Percentiles rank a stretch among this genome's conserved stretches.
Conservation (phyloP, 1,140 invertebrate genomes). For the Panagrolaimus sp. region DNA sequence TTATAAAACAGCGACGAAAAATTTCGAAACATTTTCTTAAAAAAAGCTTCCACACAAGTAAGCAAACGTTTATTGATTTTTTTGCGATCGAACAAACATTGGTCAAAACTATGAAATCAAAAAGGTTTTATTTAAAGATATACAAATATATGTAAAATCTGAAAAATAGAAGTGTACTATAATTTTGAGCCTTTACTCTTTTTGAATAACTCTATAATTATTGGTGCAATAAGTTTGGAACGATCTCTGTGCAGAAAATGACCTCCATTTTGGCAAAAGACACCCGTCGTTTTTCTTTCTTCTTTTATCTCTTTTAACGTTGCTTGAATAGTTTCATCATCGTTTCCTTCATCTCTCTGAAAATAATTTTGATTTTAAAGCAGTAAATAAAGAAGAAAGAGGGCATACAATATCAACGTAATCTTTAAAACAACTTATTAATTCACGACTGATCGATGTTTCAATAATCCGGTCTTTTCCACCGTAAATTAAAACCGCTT, state of each 20-base stretch:
- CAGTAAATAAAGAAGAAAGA: neutral
- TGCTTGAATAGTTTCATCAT: conserved; percentile 21
- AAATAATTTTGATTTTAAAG: conserved; percentile 8
- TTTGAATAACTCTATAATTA: no score
- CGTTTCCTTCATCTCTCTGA: conserved; percentile 18
- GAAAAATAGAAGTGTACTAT: no score
- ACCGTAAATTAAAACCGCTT: conserved; percentile 26
- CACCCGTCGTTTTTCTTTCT: conserved; percentile 24
- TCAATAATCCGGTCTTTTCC: conserved; percentile 38
- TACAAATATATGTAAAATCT: no score
- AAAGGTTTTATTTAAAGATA: no score
- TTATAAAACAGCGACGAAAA: no score
- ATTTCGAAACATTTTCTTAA: no score
- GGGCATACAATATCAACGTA: conserved; percentile 21
- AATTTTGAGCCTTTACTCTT: no score
- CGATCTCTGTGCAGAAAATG: conserved; percentile 45
- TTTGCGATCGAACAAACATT: no score
- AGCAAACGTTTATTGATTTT: no score
- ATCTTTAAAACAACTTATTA: conserved; percentile 27
- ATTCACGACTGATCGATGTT: conserved; percentile 29
- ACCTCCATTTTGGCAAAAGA: conserved; percentile 33
- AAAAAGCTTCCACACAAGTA: no score
- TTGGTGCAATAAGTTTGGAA: conserved; percentile 25
- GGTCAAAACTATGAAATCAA: no score
- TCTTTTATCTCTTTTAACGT: neutral